A percentile compares a stretch with the other conserved stretches of the same genome.
phyloP scores from a whole-genome alignment of 1,140 invertebrate species.

The Phthorimaea operculella region DNA sequence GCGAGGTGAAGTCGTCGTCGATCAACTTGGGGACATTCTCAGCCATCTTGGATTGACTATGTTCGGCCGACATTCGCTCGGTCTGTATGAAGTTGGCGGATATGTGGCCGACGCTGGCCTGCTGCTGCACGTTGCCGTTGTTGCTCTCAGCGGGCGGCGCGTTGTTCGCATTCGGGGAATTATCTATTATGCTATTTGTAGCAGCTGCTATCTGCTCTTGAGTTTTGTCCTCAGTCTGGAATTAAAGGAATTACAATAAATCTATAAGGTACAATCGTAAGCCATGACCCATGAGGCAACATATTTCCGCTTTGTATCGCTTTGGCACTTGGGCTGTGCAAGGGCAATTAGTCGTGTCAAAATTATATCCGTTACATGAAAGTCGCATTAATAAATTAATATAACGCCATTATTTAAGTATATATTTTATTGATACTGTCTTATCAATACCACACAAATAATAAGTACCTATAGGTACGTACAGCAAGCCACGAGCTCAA shows the following conservation, averaged over 20 bases:
- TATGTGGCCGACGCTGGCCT: conserved; percentile 31
- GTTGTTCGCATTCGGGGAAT: conserved; percentile 32
- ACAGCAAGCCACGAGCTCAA: too few species aligned
- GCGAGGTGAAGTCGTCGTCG: conserved; percentile 49
- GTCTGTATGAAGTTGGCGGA: conserved; percentile 51
- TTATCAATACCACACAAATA: too few species aligned
- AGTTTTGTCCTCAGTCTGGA: conserved; percentile 44
- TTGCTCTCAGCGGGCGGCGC: conserved; percentile 25
- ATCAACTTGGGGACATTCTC: conserved; percentile 21
- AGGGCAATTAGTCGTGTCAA: too few species aligned
- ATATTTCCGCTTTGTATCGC: too few species aligned
- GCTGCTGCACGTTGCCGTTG: conserved; percentile 31
- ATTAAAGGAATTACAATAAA: conserved; percentile 3
- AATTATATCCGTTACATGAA: too few species aligned
- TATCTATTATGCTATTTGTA: conserved; percentile 15
- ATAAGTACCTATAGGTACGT: too few species aligned
- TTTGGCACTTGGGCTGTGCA: too few species aligned
- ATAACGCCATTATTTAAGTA: too few species aligned
- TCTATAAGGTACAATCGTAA: too few species aligned
- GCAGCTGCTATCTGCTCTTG: conserved; percentile 34
- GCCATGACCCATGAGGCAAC: too few species aligned
- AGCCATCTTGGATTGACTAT: conserved; percentile 19
- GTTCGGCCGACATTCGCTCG: conserved; percentile 26
- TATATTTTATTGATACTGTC: too few species aligned
- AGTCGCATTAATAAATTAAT: too few species aligned